These are phyloP conservation scores for Microplitis mediator DNA, from an alignment of 1,140 invertebrate genomes.

Conservation along the genomic window DNA sequence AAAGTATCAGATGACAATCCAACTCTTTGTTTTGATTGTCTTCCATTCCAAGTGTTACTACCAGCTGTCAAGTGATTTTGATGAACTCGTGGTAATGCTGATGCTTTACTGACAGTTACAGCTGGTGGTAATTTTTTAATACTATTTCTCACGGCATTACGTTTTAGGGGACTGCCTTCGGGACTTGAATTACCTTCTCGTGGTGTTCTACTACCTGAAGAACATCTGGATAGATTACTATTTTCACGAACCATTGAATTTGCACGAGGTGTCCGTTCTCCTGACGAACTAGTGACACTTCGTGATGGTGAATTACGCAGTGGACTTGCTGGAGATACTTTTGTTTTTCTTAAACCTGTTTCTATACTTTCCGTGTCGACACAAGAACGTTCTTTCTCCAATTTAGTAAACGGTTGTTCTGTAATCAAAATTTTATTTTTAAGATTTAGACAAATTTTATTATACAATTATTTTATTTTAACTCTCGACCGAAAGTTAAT, in stretches of 20 bases:
- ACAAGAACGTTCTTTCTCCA: slow-evolving; percentile 62
- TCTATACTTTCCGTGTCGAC: slow-evolving; percentile 71
- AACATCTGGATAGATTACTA: slow-evolving; percentile 63
- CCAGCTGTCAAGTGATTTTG: slow-evolving; percentile 26
- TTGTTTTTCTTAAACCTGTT: slow-evolving; percentile 71
- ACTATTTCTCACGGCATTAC: slow-evolving; percentile 42
- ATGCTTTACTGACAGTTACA: slow-evolving; percentile 57
- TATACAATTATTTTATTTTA: not conserved
- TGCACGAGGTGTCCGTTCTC: slow-evolving; percentile 55
- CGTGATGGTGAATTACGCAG: slow-evolving; percentile 60
- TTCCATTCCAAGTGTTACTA: slow-evolving; percentile 76
- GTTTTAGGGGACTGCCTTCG: slow-evolving; percentile 52
- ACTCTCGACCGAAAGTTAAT: not conserved
- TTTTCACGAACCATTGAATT: slow-evolving; percentile 61
- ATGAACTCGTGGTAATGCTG: slow-evolving; percentile 15
- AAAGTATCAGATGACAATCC: slow-evolving; percentile 73
- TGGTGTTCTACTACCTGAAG: slow-evolving; percentile 48
- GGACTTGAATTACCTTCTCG: slow-evolving; percentile 55
- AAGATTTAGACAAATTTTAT: not conserved
- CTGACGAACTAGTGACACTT: slow-evolving; percentile 58
- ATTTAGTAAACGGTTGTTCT: slow-evolving; percentile 55
- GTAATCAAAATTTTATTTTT: slow-evolving; percentile 22
- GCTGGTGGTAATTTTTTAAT: slow-evolving; percentile 57
- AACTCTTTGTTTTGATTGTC: slow-evolving; percentile 65
- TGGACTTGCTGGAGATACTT: slow-evolving; percentile 56